A percentile compares a stretch with the other conserved stretches of the same genome.
phyloP scores from a whole-genome alignment of 2,888 invertebrate genomes.

The Seira ritae region DNA sequence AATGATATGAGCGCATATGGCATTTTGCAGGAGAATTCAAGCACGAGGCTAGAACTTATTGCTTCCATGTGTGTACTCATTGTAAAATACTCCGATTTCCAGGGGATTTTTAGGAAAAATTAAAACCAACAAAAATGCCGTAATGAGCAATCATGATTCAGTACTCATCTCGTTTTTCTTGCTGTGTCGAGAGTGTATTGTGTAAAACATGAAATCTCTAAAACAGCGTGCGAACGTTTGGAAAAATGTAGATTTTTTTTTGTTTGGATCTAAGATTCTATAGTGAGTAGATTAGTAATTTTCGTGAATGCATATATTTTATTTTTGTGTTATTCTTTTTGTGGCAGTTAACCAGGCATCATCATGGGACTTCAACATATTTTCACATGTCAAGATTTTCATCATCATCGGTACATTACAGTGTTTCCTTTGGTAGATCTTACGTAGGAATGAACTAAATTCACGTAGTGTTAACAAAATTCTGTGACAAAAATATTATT shows the following conservation, averaged over 20 bases:
- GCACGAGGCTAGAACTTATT: conserved; percentile 43
- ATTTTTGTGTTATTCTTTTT: too few relatives aligned
- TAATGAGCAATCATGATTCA: neutral
- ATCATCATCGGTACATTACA: neutral
- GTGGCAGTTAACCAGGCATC: too few relatives aligned
- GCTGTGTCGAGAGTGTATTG: too few relatives aligned
- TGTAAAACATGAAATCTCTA: too few relatives aligned
- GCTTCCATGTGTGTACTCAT: conserved; percentile 47
- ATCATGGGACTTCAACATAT: conserved; percentile 1
- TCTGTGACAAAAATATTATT: too few relatives aligned
- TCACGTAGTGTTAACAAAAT: too few relatives aligned
- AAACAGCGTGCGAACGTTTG: too few relatives aligned
- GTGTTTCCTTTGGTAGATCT: neutral
- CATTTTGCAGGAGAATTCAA: conserved; percentile 17
- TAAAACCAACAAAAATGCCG: neutral
- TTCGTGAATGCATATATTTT: neutral
- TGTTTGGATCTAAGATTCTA: too few relatives aligned
- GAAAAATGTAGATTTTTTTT: neutral
- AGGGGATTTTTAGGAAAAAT: conserved; percentile 1
- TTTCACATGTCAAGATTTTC: neutral
- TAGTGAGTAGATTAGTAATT: too few relatives aligned
- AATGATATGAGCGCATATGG: conserved; percentile 43
- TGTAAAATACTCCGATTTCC: conserved; percentile 35
- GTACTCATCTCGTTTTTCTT: too few relatives aligned
- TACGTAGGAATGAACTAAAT: too few relatives aligned